Conservation (phyloP, 2,797 vertebrate genomes). For the Eurystomus glaucurus region DNA sequence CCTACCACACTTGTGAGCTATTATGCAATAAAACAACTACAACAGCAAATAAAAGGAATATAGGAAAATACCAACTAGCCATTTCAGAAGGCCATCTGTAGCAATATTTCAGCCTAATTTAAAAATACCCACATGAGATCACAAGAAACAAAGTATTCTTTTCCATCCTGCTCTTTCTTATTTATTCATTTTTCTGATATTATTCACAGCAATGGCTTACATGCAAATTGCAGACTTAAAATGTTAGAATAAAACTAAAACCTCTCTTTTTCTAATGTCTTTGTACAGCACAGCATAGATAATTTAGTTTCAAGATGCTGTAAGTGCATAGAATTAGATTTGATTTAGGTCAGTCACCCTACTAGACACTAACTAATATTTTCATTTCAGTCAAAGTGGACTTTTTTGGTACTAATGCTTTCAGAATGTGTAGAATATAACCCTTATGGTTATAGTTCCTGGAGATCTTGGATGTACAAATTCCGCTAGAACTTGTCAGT, state of each 20-base stretch:
- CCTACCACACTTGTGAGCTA: neutral
- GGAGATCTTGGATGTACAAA: neutral
- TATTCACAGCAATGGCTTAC: constrained; percentile 39
- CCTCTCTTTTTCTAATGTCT: constrained; percentile 27
- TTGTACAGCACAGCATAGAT: constrained; percentile 27
- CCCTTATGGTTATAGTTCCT: neutral
- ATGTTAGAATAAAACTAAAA: constrained; percentile 52
- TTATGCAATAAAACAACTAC: neutral
- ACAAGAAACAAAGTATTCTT: constrained; percentile 52
- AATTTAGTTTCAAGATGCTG: constrained; percentile 64
- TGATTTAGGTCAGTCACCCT: constrained; percentile 68
- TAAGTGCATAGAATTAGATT: constrained; percentile 66
- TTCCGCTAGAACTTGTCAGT: neutral
- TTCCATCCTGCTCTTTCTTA: constrained; percentile 28
- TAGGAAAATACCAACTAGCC: neutral
- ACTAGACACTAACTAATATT: constrained; percentile 29
- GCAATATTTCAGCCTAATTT: constrained; percentile 48
- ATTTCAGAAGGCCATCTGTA: constrained; percentile 7
- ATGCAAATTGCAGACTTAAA: constrained; percentile 70
- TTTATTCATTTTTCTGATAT: constrained; percentile 37
- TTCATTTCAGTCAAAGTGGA: constrained; percentile 53
- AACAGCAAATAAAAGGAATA: neutral
- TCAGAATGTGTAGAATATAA: constrained; percentile 14
- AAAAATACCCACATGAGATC: constrained; percentile 14
- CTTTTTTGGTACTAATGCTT: neutral